Percentiles rank a stretch among this genome's conserved stretches.
Evolutionary conservation across 2,797 vertebrate species (phyloP).

Genomic region (Microctenopoma steveboyesi): DNA sequence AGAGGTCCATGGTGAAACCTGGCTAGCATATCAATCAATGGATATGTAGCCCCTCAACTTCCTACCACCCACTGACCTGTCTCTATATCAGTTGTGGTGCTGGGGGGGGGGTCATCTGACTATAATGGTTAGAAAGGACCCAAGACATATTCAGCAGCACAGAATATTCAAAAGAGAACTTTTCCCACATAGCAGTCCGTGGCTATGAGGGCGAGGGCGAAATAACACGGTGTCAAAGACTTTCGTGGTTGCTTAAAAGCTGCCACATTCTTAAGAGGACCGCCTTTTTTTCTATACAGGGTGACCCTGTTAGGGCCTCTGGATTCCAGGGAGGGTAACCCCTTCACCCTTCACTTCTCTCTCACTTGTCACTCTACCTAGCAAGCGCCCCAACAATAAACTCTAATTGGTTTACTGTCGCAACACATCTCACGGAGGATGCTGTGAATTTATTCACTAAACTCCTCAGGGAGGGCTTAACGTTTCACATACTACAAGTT

Average conservation of each 20-base stretch:
- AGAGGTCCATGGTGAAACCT: conserved; percentile 19
- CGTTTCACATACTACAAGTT: not conserved
- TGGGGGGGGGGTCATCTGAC: not conserved
- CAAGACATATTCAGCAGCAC: not conserved
- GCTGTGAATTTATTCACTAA: conserved; percentile 47
- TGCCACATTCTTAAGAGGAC: conserved; percentile 41
- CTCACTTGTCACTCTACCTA: conserved; percentile 68
- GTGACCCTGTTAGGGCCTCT: conserved; percentile 67
- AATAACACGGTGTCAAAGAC: not conserved
- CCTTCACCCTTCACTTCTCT: conserved; percentile 72
- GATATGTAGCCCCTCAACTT: conserved; percentile 1
- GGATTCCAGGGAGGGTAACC: conserved; percentile 72
- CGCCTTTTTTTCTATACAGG: conserved; percentile 19
- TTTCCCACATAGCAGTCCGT: too few relatives aligned
- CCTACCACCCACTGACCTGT: conserved; percentile 4
- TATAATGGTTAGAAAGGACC: not conserved
- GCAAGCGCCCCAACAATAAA: conserved; percentile 67
- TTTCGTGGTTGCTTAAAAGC: not conserved
- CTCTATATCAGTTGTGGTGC: not conserved
- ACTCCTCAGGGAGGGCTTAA: conserved; percentile 19
- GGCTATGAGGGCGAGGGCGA: too few relatives aligned
- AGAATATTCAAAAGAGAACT: not conserved
- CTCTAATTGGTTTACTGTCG: conserved; percentile 83
- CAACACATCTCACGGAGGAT: conserved; percentile 42
- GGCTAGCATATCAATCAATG: conserved; percentile 10